Conservation (phyloP, 2,113 vertebrate species). For the Pipa parva region DNA sequence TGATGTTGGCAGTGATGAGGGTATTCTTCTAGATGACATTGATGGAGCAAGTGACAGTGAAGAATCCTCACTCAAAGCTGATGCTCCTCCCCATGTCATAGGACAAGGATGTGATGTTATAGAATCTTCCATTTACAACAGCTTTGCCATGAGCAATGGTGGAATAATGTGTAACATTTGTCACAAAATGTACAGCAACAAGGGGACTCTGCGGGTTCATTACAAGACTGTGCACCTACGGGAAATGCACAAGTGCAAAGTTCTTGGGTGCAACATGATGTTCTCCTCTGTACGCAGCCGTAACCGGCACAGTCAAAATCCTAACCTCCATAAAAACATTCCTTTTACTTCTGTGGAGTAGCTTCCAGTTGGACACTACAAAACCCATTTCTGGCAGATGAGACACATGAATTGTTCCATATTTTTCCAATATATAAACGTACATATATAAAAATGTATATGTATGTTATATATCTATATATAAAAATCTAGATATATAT, state of each 20-base stretch:
- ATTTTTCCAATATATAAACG: slow-evolving; percentile 45
- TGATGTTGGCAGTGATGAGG: slow-evolving; percentile 93
- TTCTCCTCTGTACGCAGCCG: slow-evolving; percentile 97
- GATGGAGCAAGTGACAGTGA: slow-evolving; percentile 90
- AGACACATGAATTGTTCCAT: slow-evolving; percentile 60
- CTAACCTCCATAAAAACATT: slow-evolving; percentile 97
- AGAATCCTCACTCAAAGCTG: slow-evolving; percentile 71
- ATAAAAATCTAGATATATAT: slow-evolving; percentile 46
- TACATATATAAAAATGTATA: slow-evolving; percentile 42
- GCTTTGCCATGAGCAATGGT: slow-evolving; percentile 71
- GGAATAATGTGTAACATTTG: slow-evolving; percentile 97
- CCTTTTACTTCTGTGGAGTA: slow-evolving; percentile 84
- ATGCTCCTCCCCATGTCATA: slow-evolving; percentile 60
- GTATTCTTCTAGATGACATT: slow-evolving; percentile 90
- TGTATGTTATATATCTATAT: slow-evolving; percentile 41
- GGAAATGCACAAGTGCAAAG: slow-evolving; percentile 98
- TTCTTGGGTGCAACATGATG: slow-evolving; percentile 98
- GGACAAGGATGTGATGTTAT: slow-evolving; percentile 63
- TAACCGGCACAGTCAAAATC: slow-evolving; percentile 98
- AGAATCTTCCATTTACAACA: slow-evolving; percentile 76
- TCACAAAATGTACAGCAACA: slow-evolving; percentile 99
- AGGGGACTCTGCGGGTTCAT: slow-evolving; percentile 95
- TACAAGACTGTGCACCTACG: slow-evolving; percentile 98
- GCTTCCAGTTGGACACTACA: slow-evolving; percentile 59
- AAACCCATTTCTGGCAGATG: slow-evolving; percentile 64